Evolutionary conservation across 2,888 invertebrate species (phyloP).

Genomic region (Listrodromus nycthemerus): DNA sequence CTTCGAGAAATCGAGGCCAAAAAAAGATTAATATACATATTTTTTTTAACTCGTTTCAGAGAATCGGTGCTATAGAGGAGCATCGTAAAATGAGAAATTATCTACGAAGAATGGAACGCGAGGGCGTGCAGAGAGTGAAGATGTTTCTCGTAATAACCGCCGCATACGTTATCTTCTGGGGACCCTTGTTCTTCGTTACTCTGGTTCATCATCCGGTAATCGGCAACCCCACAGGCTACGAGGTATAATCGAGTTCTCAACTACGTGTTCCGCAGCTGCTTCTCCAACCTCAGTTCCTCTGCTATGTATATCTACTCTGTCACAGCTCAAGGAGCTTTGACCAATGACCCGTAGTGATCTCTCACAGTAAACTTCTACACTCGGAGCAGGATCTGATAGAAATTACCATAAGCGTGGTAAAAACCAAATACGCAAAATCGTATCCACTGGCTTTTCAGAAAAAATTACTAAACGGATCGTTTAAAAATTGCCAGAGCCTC

Average conservation of each 20-base stretch:
- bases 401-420: too few species aligned
- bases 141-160: conserved; percentile 94
- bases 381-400: too few species aligned
- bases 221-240: conserved; percentile 90
- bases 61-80: conserved; percentile 87
- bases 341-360: conserved; percentile 31
- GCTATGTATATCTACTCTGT: background rate
- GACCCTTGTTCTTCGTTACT: conserved; percentile 94
- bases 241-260: conserved; percentile 85
- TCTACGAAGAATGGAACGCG: conserved; percentile 91
- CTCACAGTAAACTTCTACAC: background rate
- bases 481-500: too few species aligned
- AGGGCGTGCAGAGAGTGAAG: conserved; percentile 92
- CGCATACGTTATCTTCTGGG: conserved; percentile 95
- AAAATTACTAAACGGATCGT: too few species aligned
- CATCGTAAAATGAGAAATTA: conserved; percentile 91
- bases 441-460: too few species aligned
- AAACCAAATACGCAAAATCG: too few species aligned
- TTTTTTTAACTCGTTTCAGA: conserved; percentile 76
- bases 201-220: conserved; percentile 91
- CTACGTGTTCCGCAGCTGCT: background rate
- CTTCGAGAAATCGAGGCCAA: background rate
- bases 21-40: background rate
- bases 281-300: background rate
- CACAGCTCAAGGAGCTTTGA: conserved; percentile 21